Conservation (phyloP, 2,888 invertebrate genomes). For the Eupithecia centaureata region DNA sequence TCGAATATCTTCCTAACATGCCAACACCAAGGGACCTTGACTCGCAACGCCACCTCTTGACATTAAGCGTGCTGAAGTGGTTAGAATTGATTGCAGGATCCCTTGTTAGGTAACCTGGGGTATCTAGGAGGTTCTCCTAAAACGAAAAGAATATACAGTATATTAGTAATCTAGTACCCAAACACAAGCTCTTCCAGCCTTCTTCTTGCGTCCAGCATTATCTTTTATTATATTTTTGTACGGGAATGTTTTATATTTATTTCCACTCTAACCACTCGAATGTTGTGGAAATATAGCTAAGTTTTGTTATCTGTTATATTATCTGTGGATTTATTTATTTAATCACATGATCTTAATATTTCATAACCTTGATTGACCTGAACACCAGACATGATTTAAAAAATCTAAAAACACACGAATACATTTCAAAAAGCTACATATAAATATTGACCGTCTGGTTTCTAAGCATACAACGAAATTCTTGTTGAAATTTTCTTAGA, state of each 20-base stretch:
- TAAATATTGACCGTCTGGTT: neutral
- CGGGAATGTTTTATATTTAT: too few species aligned
- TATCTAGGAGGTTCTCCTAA: neutral
- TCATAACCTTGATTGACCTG: neutral
- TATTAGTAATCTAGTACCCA: too few species aligned
- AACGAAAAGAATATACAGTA: too few species aligned
- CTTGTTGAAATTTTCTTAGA: conserved; percentile 1
- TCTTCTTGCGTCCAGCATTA: too few species aligned
- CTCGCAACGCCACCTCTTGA: neutral
- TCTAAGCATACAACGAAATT: neutral
- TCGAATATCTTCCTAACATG: neutral
- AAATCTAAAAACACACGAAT: neutral
- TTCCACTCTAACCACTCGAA: too few species aligned
- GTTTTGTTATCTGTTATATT: too few species aligned
- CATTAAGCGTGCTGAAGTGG: neutral
- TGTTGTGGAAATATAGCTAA: too few species aligned
- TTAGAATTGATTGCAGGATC: neutral
- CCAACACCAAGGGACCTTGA: neutral
- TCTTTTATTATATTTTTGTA: too few species aligned
- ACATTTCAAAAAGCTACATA: neutral
- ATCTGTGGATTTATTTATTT: too few species aligned
- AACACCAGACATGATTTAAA: neutral
- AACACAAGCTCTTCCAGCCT: too few species aligned
- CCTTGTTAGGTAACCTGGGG: neutral
- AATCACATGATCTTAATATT: neutral